Conservation (phyloP, 2,113 vertebrate genomes). For the Corydoras sp. region DNA sequence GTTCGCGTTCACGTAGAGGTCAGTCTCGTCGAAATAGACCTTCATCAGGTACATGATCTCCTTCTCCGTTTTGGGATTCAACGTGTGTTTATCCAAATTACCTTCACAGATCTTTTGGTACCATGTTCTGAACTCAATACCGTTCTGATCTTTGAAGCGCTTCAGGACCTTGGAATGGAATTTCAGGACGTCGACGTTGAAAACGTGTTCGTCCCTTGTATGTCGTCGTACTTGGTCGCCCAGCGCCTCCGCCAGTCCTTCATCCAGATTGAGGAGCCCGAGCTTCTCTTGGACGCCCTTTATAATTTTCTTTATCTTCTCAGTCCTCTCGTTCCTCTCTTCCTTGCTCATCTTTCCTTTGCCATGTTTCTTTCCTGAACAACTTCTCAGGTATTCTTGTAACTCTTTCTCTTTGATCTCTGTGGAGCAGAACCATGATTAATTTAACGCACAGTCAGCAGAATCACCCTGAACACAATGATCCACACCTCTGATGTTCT, state of each 20-base stretch:
- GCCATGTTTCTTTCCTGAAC: not conserved
- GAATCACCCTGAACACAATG: too few species aligned
- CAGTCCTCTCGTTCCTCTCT: not conserved
- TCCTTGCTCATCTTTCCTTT: too few species aligned
- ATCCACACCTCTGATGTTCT: too few species aligned
- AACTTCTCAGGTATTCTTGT: too few species aligned
- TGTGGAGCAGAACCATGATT: too few species aligned
- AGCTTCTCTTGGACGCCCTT: not conserved
- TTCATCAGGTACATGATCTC: not conserved
- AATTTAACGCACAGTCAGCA: too few species aligned
- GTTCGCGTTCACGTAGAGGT: conserved; percentile 10
- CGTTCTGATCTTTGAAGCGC: not conserved
- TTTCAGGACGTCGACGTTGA: not conserved
- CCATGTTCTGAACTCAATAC: not conserved
- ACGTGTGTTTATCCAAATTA: not conserved
- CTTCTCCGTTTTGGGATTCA: not conserved
- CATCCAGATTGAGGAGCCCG: accelerated
- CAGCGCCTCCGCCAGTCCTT: not conserved
- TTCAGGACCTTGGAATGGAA: not conserved
- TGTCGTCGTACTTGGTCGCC: not conserved
- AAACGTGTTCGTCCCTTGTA: not conserved
- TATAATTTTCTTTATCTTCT: not conserved
- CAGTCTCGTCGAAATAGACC: not conserved
- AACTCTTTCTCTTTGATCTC: too few species aligned
- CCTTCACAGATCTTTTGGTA: not conserved